Base-by-base conservation (phyloP, 1,140 invertebrate species). In the Eubasilissa regina region DNA sequence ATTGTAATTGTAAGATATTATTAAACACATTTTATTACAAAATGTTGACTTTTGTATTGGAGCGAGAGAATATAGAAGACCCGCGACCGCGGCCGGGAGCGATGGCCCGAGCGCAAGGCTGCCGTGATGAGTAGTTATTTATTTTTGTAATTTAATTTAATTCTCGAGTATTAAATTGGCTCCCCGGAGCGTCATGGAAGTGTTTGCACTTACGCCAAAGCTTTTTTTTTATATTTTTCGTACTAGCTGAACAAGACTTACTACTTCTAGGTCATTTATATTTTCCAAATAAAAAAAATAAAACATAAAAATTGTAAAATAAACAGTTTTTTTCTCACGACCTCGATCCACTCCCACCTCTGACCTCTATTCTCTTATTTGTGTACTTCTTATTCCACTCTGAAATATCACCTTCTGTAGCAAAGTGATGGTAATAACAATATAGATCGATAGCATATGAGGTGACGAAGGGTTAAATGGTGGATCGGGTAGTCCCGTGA, bases 151-250 rank as follows among this genome's bases (percentile, higher is more conserved):
- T 78, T 79, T 75, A 75, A 70, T 79, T 58, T 75, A 79, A 66
- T 58, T 75, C 72, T 78, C 66, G 43, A 72, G 66, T 73, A 73
- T 58, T 53, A 72, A 78, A 78, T 74, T 64, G 56, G 72, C 56
- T 73, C 72, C n/a, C 19, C 48, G 60, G 78, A 75, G 73, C 60
- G 47, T 64, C 78, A 55, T 56, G 72, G 77, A 79, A 79, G 78
- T 79, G 72, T 87, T 87, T 88, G 88, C 88, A 89, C 86, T 89
- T 73, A 80, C 88, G 88, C 88, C 95, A 97, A 89, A 95, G 95
- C 84, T 95, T 97, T 72, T 97, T n/a, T 81, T 96, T 95, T 82
- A 90, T 97, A 86, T 97, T 75, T 79, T 72, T 79, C 70, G 51
- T 60, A 75, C 62, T 79, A 79, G 78, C 78, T 75, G 72, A 79